Conservation (phyloP, 2,888 invertebrate species). For the Steinernema carpocapsae region DNA sequence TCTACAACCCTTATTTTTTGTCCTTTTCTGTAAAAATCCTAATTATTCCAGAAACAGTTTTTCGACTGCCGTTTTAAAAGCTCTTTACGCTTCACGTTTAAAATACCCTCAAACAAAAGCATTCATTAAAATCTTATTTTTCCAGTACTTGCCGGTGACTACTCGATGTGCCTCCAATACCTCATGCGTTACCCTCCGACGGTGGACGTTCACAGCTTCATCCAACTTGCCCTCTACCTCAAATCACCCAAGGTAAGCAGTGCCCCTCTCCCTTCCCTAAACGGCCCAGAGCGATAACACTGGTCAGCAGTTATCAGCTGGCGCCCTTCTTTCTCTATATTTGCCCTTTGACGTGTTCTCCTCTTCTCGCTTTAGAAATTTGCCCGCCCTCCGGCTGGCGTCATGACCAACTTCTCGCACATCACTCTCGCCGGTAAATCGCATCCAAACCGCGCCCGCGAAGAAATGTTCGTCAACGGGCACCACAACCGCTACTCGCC, state of each 20-base stretch:
- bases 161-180: slow-evolving; percentile 76
- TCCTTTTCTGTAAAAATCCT: too few relatives aligned
- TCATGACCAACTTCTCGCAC: slow-evolving; percentile 52
- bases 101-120: too few relatives aligned
- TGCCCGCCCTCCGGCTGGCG: slow-evolving; percentile 63
- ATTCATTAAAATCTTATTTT: too few relatives aligned
- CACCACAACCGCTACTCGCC: neutral
- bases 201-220: slow-evolving; percentile 75
- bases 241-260: slow-evolving; percentile 71
- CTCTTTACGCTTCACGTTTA: too few relatives aligned
- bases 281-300: neutral
- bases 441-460: slow-evolving; percentile 56
- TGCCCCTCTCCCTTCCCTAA: neutral
- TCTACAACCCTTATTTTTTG: too few relatives aligned
- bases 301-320: slow-evolving; percentile 14
- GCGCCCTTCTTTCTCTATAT: too few relatives aligned
- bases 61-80: too few relatives aligned
- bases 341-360: too few relatives aligned
- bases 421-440: slow-evolving; percentile 58
- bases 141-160: slow-evolving; percentile 76
- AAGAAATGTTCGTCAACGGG: slow-evolving; percentile 16
- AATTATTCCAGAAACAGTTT: too few relatives aligned
- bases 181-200: slow-evolving; percentile 78
- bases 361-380: slow-evolving; percentile 66
- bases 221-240: slow-evolving; percentile 75